Evolutionary conservation across 2,797 vertebrate species (phyloP), one percentile per base, ranked within the genome.

Genomic region (Hyperoplus lanceolatus): DNA sequence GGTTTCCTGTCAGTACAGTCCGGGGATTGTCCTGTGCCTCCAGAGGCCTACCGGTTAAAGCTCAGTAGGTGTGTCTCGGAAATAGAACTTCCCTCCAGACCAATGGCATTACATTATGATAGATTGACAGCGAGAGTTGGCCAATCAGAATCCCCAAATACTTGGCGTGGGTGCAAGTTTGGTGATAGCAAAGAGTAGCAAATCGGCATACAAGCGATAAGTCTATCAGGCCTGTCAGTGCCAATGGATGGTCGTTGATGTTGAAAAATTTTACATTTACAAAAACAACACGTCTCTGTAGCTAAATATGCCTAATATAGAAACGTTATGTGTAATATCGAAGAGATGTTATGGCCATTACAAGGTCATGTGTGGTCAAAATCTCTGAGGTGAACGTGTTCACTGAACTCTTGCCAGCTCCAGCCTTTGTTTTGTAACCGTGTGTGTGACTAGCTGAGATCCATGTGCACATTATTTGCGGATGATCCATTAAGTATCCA

Each of bases 21-120:
- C 93, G 94, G 39, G 94, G 95, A 88, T 93, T 84, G 83, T 75
- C 79, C 80, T 86, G 77, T 81, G 84, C 68, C 65, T 81, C 29
- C 48, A 50, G 85, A 91, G 95, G 95, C 95, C 95, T 96, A 95
- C 95, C 95, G 95, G 95, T 95, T 89, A 92, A 94, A 89, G 85
- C 59, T 53, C n/a, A 82, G 89, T 89, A 87, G 95, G 94, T 89
- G 95, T 94, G 89, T 73, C 64, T 71, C 21, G 1, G 5, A 18
- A 38, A 79, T 46, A 5, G 60, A 76, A 62, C 13, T 11, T 21
- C n/a, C 12, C 29, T 63, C 13, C 2, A 1, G 61, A 8, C 91
- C 93, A 93, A 92, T 94, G 57, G 57, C 7, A 83, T 41, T 36
- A 12, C 6, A 3, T 6, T 3, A 1, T 49, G 3, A 42, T 56